Conservation (phyloP, 1,140 invertebrate genomes). For the Rhopalosiphum maidis region DNA sequence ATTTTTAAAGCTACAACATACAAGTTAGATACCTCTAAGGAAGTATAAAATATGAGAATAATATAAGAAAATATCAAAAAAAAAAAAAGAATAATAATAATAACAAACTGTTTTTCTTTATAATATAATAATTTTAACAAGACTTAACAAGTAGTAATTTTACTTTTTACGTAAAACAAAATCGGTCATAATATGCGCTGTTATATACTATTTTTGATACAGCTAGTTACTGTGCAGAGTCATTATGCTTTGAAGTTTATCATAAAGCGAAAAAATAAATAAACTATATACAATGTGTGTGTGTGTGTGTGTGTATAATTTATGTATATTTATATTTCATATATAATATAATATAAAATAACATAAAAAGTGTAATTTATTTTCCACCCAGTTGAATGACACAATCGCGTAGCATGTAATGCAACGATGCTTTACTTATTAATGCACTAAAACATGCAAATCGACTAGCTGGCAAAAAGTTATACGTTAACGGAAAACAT, state of each 20-base stretch:
- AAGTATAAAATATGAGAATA: not conserved
- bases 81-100: too few species aligned
- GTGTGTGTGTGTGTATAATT: not conserved
- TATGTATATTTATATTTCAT: not conserved
- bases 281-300: not conserved
- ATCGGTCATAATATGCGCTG: not conserved
- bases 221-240: not conserved
- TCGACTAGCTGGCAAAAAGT: constrained; percentile 4
- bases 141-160: not conserved
- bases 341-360: not conserved
- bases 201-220: not conserved
- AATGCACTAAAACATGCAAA: constrained; percentile 23
- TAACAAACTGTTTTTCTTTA: not conserved
- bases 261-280: not conserved
- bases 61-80: not conserved
- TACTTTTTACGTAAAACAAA: not conserved
- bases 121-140: not conserved
- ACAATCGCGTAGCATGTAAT: not conserved
- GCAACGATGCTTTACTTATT: constrained; percentile 35
- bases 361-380: not conserved
- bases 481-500: not conserved
- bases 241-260: constrained; percentile 2
- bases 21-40: not conserved
- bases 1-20: not conserved
- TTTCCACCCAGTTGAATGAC: constrained; percentile 1